Percentiles rank a stretch among this genome's conserved stretches.
Evolutionary conservation across 2,888 invertebrate genomes (phyloP).

Genomic region (Dasysyrphus albostriatus): DNA sequence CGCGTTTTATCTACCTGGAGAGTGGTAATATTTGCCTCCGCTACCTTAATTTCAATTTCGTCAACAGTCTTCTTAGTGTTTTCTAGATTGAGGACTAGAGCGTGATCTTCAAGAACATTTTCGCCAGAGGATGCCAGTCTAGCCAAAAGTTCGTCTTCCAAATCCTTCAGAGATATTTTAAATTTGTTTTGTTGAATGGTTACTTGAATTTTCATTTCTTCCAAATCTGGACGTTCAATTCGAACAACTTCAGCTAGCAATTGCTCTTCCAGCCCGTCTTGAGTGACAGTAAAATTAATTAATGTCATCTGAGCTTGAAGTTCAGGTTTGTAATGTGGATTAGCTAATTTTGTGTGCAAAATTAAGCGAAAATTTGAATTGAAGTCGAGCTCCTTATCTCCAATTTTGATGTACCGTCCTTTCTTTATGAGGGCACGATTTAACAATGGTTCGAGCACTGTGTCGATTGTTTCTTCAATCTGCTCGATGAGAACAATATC

Average conservation of each 20-base stretch:
- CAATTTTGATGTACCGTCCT: conserved; percentile 91
- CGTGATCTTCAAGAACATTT: conserved; percentile 95
- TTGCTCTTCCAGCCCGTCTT: conserved; percentile 97
- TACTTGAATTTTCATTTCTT: conserved; percentile 91
- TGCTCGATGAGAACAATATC: conserved; percentile 93
- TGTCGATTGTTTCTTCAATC: conserved; percentile 95
- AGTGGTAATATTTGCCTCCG: conserved; percentile 94
- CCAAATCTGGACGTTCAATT: conserved; percentile 96
- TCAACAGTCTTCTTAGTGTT: conserved; percentile 96
- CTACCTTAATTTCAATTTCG: conserved; percentile 94
- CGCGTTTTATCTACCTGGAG: conserved; percentile 95
- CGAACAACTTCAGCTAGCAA: conserved; percentile 96
- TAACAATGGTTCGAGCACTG: conserved; percentile 95
- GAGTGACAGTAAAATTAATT: conserved; percentile 98
- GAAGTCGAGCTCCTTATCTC: conserved; percentile 97
- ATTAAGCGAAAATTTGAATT: conserved; percentile 92
- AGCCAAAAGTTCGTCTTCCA: conserved; percentile 95
- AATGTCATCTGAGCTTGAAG: conserved; percentile 98
- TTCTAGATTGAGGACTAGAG: conserved; percentile 95
- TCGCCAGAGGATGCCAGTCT: conserved; percentile 95
- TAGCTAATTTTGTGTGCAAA: conserved; percentile 96
- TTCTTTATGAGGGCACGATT: conserved; percentile 95
- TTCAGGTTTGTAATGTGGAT: conserved; percentile 98
- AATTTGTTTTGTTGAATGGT: conserved; percentile 97
- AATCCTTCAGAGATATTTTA: conserved; percentile 94